Percentiles rank a stretch among this genome's conserved stretches.
Evolutionary conservation across 2,113 vertebrate genomes (phyloP).

Genomic region (Sorex fumeus): DNA sequence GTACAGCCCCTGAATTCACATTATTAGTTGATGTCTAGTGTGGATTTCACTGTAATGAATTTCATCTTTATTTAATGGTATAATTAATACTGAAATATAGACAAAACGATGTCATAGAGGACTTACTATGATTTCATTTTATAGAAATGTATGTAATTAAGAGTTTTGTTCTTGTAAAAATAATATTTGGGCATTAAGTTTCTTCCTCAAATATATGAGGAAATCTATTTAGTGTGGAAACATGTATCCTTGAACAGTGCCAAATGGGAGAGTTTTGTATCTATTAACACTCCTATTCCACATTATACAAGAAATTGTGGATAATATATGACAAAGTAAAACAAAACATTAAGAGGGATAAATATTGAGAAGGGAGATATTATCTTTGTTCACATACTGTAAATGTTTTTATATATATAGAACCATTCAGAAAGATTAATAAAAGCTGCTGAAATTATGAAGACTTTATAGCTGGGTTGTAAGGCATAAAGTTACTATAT

Average conservation of each 20-base stretch:
- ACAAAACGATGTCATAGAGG: background rate
- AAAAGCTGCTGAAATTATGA: background rate
- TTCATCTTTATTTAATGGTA: background rate
- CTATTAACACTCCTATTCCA: background rate
- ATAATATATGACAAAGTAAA: background rate
- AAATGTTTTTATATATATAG: background rate
- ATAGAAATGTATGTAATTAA: slow-evolving; percentile 18
- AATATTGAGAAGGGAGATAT: background rate
- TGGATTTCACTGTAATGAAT: background rate
- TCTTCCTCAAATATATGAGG: slow-evolving; percentile 41
- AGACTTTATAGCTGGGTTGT: background rate
- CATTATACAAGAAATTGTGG: background rate
- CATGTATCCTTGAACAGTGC: background rate
- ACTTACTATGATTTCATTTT: background rate
- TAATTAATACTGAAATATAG: background rate
- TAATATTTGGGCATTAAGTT: slow-evolving; percentile 6
- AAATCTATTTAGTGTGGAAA: slow-evolving; percentile 21
- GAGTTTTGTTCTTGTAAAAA: slow-evolving; percentile 9
- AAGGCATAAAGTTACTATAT: background rate
- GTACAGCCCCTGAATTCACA: too few species aligned
- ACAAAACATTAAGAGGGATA: background rate
- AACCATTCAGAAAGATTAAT: background rate
- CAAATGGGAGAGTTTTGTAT: background rate
- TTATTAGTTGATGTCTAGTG: background rate
- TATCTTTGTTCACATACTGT: background rate